These are phyloP conservation scores for Eublepharis macularius DNA, from an alignment of 2,113 vertebrate genomes.

Conservation along the genomic window DNA sequence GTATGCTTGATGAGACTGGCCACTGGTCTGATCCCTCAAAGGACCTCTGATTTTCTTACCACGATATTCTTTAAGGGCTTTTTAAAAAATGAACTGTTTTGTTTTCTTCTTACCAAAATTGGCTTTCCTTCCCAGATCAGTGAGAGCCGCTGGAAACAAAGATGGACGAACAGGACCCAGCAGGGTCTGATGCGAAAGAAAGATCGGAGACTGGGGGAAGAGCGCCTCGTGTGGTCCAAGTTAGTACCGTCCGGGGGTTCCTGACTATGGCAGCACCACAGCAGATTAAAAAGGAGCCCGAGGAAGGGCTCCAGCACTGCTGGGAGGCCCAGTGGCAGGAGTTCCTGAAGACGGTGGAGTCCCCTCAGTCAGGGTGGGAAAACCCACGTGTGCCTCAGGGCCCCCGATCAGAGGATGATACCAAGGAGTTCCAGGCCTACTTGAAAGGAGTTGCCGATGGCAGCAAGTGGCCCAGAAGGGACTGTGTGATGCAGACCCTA, in stretches of 20 bases:
- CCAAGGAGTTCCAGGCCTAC: background rate
- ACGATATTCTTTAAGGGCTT: no score
- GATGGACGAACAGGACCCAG: slow-evolving; percentile 19
- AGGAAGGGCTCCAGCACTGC: background rate
- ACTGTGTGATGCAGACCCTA: background rate
- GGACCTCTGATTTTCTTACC: no score
- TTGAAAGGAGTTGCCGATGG: background rate
- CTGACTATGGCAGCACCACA: background rate
- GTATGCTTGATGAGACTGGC: no score
- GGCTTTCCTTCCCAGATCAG: background rate
- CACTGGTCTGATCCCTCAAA: no score
- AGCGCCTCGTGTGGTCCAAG: background rate
- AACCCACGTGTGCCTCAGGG: background rate
- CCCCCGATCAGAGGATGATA: background rate
- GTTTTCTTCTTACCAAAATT: background rate
- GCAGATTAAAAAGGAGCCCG: background rate
- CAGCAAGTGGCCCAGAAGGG: background rate
- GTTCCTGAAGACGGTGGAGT: background rate
- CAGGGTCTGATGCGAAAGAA: background rate
- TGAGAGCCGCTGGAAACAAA: slow-evolving; percentile 33
- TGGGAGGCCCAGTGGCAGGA: background rate
- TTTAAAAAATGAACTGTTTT: background rate
- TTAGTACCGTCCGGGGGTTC: background rate
- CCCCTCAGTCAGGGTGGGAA: background rate
- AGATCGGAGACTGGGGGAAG: background rate